These are phyloP conservation scores for Taxidea taxus DNA, from an alignment of 2,113 vertebrate species.

Conservation along the genomic window DNA sequence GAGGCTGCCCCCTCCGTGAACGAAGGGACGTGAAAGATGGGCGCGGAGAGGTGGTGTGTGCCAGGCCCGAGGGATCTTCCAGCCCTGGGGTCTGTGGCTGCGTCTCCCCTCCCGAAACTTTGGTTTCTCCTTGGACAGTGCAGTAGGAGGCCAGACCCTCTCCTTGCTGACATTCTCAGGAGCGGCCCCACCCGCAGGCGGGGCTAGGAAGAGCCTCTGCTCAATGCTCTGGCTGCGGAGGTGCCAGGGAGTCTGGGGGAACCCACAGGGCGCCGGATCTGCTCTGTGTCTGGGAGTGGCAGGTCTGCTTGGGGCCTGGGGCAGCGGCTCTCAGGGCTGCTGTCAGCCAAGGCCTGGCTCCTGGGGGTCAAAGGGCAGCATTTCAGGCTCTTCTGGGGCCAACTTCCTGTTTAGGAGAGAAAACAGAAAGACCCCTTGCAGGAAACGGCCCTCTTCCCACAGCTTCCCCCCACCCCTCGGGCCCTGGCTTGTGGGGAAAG, in stretches of 20 bases:
- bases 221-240: constrained; percentile 28
- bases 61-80: background rate
- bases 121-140: background rate
- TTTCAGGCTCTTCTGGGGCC: constrained; percentile 32
- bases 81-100: background rate
- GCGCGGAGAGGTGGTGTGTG: background rate
- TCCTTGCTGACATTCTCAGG: background rate
- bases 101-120: background rate
- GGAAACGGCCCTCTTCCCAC: background rate
- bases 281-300: constrained; percentile 69
- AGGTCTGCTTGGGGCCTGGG: background rate
- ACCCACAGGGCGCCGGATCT: background rate
- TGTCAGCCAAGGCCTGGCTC: constrained; percentile 32
- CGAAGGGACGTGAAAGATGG: accelerated
- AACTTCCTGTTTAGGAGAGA: constrained; percentile 66
- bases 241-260: constrained; percentile 73
- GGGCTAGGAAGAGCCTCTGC: background rate
- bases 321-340: background rate
- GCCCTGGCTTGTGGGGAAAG: background rate
- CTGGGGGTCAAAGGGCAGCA: constrained; percentile 65
- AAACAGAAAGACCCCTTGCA: constrained; percentile 42
- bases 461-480: background rate
- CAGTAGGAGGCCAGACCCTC: background rate
- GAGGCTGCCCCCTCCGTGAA: accelerated
- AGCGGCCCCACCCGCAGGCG: background rate